These are phyloP conservation scores for Arctopsyche grandis DNA, from an alignment of 1,140 invertebrate species.

Conservation along the genomic window DNA sequence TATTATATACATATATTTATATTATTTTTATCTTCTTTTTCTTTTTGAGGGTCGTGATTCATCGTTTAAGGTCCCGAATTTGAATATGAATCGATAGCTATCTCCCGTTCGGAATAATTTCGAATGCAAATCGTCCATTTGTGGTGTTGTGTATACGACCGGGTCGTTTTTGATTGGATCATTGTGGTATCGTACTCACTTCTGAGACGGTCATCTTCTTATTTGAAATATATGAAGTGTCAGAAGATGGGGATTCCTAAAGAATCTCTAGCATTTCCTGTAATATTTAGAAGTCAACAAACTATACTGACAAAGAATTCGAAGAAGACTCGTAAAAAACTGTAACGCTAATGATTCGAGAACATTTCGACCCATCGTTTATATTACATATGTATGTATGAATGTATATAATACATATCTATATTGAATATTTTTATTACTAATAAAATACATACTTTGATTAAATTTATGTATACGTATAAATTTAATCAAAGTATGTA, in stretches of 20 bases:
- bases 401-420: too few relatives aligned
- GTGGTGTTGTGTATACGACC: neutral
- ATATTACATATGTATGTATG: too few relatives aligned
- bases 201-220: neutral
- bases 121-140: constrained; percentile 12
- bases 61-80: constrained; percentile 8
- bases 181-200: neutral
- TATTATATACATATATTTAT: too few relatives aligned
- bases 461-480: too few relatives aligned
- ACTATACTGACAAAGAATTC: neutral
- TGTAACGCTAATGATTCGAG: neutral
- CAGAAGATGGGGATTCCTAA: neutral
- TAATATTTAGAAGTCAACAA: constrained; percentile 24
- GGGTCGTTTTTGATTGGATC: constrained; percentile 13
- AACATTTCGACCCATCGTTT: neutral
- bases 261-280: constrained; percentile 27
- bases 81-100: constrained; percentile 22
- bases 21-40: too few relatives aligned
- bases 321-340: neutral
- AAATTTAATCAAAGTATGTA: too few relatives aligned
- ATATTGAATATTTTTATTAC: too few relatives aligned
- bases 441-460: too few relatives aligned
- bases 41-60: constrained; percentile 3
- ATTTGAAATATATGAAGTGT: neutral
- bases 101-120: constrained; percentile 15